Evolutionary conservation across 2,888 invertebrate genomes (phyloP).

Genomic region (Aethes cnicana): DNA sequence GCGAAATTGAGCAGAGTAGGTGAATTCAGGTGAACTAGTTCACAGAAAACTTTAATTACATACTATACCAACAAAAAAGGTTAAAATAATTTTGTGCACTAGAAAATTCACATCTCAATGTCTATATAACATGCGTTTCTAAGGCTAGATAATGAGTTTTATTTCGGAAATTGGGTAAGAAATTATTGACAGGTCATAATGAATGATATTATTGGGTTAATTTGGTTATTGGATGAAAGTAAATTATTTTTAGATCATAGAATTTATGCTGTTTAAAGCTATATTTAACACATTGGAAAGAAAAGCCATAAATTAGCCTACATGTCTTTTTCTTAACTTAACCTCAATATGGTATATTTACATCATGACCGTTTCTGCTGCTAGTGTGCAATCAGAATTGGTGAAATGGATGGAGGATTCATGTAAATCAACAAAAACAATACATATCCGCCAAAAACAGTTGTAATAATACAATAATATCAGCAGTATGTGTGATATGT

Average conservation of each 20-base stretch:
- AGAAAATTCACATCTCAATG: conserved; percentile 8
- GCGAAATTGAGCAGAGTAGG: conserved; percentile 69
- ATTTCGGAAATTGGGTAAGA: conserved; percentile 9
- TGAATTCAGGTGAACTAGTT: conserved; percentile 41
- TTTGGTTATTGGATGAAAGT: not conserved
- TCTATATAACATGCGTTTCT: not conserved
- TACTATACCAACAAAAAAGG: conserved; percentile 7
- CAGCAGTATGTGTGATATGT: conserved; percentile 49
- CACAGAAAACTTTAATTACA: conserved; percentile 33
- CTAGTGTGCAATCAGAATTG: conserved; percentile 31
- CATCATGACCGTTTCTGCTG: conserved; percentile 45
- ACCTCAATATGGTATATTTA: conserved; percentile 72
- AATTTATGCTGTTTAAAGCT: not conserved
- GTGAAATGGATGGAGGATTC: conserved; percentile 3
- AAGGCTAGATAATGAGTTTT: conserved; percentile 1
- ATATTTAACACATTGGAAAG: not conserved
- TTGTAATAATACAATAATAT: conserved; percentile 35
- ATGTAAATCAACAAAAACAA: not conserved
- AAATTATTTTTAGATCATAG: not conserved
- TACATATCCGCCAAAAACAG: conserved; percentile 25
- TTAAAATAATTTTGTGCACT: conserved; percentile 14
- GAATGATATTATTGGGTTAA: conserved; percentile 45
- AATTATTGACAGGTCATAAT: conserved; percentile 60
- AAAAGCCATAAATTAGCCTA: not conserved
- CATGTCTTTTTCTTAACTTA: conserved; percentile 64